Base-by-base conservation (phyloP, 2,113 vertebrate genomes). In the Rallus limicola region DNA sequence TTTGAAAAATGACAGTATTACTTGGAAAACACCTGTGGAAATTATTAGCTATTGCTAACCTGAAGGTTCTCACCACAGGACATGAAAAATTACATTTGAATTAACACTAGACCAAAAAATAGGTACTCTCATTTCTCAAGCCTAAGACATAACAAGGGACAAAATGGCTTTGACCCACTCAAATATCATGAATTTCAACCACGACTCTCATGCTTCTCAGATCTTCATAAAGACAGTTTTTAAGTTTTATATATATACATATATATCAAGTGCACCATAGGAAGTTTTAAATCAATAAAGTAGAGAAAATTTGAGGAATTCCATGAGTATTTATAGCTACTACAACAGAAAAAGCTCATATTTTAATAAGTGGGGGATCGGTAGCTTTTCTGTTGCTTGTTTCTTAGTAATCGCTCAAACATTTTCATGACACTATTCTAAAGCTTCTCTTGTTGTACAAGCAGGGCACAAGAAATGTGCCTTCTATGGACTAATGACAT, bases 81-180 rank as follows among this genome's bases (percentile, higher is more conserved):
- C 28, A 85, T 31, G 8, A 42, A 52, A 60, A 46, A n/a, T 13
- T 3, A 0, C 10, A 78, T 2, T 31, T 60, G 17, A 76, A 40
- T 14, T 77, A 68, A 88, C 1, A 64, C 4, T 3, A 77, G 11
- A 67, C 5, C 46, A 25, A 55, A 88, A 84, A 90, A 67, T 14
- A 72, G 0, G 11, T 8, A 42, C 3, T 48, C 5, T 13, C 44
- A 26, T 6, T 71, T n/a, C n/a, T 67, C 17, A 28, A 0, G 2
- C 15, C 31, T 26, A 67, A 74, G 36, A 71, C 17, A 11, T 2
- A 33, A 76, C 23, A 24, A 48, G 5, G 29, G 12, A 76, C 6
- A 48, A 65, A 83, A 62, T 6, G 83, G 25, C 24, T 90, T 3
- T 86, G 34, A 50, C 21, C 12, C 65, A 59, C 24, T 69, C 44